phyloP scores from a whole-genome alignment of 2,888 invertebrate species.

The Tetragonisca angustula region DNA sequence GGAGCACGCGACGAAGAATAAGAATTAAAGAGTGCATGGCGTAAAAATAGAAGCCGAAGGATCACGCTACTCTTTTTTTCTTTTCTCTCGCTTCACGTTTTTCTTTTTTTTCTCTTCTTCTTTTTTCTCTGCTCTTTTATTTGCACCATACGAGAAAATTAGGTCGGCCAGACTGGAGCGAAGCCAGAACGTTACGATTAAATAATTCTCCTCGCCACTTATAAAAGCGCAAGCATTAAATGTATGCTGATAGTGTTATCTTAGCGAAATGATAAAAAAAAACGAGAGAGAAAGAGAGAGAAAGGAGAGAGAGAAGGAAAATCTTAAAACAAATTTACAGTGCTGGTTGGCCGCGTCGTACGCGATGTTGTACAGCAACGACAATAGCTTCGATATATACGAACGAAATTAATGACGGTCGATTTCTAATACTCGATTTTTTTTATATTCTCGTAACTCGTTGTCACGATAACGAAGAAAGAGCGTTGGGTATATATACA shows the following conservation, averaged over 20 bases:
- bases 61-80: constrained; percentile 51
- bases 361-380: constrained; percentile 40
- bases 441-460: constrained; percentile 19
- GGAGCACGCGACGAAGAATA: constrained; percentile 22
- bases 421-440: constrained; percentile 11
- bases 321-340: constrained; percentile 81
- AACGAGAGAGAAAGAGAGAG: constrained; percentile 65
- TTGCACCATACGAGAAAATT: constrained; percentile 76
- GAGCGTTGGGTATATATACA: too few relatives aligned
- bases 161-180: constrained; percentile 82
- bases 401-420: constrained; percentile 48
- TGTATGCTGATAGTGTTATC: constrained; percentile 83
- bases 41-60: constrained; percentile 50
- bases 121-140: constrained; percentile 33
- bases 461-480: constrained; percentile 34
- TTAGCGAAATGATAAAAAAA: constrained; percentile 82
- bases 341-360: constrained; percentile 64
- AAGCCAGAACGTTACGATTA: constrained; percentile 82
- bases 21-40: constrained; percentile 53
- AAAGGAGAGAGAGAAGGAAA: constrained; percentile 76
- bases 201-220: constrained; percentile 82
- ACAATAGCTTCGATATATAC: constrained; percentile 42
- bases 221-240: constrained; percentile 84
- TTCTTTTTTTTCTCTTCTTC: too few relatives aligned
- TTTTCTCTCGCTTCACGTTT: too few relatives aligned